Evolutionary conservation across 2,113 vertebrate species (phyloP), one percentile per base, ranked within the genome.

Genomic region (Chelonoidis abingdonii): DNA sequence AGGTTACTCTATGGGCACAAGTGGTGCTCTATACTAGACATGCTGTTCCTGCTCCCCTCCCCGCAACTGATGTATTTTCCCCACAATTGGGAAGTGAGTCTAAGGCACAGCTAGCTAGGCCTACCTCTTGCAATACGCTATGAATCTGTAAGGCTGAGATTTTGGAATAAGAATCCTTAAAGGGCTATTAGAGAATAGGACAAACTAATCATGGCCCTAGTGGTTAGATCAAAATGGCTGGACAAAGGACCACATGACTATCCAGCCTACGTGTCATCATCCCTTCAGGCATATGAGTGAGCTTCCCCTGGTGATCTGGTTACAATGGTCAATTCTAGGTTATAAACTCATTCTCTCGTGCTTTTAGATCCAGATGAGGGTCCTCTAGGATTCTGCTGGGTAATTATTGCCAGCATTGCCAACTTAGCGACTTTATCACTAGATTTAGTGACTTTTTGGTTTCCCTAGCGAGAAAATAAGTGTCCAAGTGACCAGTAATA

Each of bases 191-290:
- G 81, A 29, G 38, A 57, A 29, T 5, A 44, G 38, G 81, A 31
- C 27, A 57, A 44, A 5, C 0, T 31, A 1, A 24, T 4, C 35
- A 50, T 0, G 1, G 65, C 85, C 35, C 24, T 0, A 41, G 44
- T 52, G 3, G 75, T 1, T 0, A 1, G 72, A 24, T 2, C 25
- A 10, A 21, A 29, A 49, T 4, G 1, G 83, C 50, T 16, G 65
- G 50, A 19, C 27, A 0, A 84, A 13, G 0, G 0, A 14, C 0
- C 22, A 3, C 1, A 11, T 5, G 90, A 35, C 14, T 53, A 75
- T 19, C 10, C 54, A n/a, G 75, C 62, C 0, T 1, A 62, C 47
- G 12, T 3, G 8, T 0, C 12, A 38, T 21, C 44, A 41, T 52
- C 78, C 0, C 2, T 56, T 19, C 88, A 24, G 10, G 1, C 44